Evolutionary conservation across 1,140 invertebrate species (phyloP).

Genomic region (Brachionus paranguensis): DNA sequence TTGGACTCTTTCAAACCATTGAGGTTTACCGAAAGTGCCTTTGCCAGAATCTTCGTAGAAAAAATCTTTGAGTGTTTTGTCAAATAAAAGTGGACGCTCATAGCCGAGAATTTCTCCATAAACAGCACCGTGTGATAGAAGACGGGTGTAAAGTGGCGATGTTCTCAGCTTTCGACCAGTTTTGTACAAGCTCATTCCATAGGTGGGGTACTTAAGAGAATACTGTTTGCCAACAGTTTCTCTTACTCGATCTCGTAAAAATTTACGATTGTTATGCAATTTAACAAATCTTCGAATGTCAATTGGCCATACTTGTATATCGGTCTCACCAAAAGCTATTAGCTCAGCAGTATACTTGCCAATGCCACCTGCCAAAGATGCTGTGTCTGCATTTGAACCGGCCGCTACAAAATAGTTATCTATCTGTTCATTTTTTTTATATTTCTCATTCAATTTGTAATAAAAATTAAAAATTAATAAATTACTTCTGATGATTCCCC

Average conservation of each 20-base stretch:
- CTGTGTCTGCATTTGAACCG: conserved; percentile 87
- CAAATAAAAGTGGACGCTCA: conserved; percentile 73
- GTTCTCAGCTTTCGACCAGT: conserved; percentile 83
- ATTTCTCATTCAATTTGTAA: neutral
- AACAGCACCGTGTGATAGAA: conserved; percentile 83
- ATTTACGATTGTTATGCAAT: conserved; percentile 89
- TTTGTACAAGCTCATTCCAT: conserved; percentile 59
- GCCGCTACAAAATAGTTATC: conserved; percentile 89
- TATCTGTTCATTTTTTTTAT: conserved; percentile 60
- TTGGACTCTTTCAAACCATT: conserved; percentile 82
- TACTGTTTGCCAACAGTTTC: conserved; percentile 63
- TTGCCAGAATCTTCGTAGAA: conserved; percentile 32
- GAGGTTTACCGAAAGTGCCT: conserved; percentile 65
- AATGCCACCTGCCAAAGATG: conserved; percentile 86
- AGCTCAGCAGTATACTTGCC: conserved; percentile 80
- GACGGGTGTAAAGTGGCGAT: conserved; percentile 88
- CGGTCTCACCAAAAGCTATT: conserved; percentile 69
- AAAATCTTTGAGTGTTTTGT: conserved; percentile 22
- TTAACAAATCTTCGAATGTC: conserved; percentile 87
- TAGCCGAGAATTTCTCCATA: conserved; percentile 98
- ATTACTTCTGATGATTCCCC: conserved; percentile 82
- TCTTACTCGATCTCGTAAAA: conserved; percentile 80
- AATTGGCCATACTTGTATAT: conserved; percentile 76
- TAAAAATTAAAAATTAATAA: neutral
- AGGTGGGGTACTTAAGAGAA: conserved; percentile 36